Conservation (phyloP, 2,113 vertebrate genomes). For the Speoplatyrhinus poulsoni region DNA sequence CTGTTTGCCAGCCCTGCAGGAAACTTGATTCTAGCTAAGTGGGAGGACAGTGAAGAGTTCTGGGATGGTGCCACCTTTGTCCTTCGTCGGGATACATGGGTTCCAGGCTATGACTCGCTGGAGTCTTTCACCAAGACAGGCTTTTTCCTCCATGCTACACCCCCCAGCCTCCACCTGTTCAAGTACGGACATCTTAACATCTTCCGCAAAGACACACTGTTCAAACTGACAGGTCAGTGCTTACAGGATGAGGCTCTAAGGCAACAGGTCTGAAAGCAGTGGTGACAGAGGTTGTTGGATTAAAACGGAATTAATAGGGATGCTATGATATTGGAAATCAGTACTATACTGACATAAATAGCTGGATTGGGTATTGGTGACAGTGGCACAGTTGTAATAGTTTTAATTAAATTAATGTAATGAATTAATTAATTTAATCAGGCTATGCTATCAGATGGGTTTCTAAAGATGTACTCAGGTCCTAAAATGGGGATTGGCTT, state of each 20-base stretch:
- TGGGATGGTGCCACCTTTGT: conserved; percentile 85
- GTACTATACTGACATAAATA: no score
- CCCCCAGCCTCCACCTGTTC: conserved; percentile 74
- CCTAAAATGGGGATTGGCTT: no score
- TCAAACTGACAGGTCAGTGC: conserved; percentile 84
- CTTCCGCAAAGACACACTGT: conserved; percentile 86
- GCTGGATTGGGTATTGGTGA: no score
- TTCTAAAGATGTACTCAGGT: no score
- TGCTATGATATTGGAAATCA: no score
- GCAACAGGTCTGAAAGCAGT: background rate
- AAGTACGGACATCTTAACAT: conserved; percentile 83
- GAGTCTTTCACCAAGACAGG: conserved; percentile 87
- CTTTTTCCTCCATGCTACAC: conserved; percentile 81
- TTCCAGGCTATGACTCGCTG: conserved; percentile 84
- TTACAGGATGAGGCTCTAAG: background rate
- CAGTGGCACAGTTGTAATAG: no score
- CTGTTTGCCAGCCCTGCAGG: conserved; percentile 74
- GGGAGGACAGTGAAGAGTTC: conserved; percentile 79
- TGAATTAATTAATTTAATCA: no score
- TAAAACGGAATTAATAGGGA: background rate
- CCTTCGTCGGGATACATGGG: conserved; percentile 87
- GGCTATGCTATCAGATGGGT: no score
- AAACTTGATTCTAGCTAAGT: conserved; percentile 82
- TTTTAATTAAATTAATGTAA: no score
- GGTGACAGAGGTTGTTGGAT: background rate